Base-by-base conservation (phyloP, 2,888 invertebrate genomes). In the Acanthosepion lycidas region DNA sequence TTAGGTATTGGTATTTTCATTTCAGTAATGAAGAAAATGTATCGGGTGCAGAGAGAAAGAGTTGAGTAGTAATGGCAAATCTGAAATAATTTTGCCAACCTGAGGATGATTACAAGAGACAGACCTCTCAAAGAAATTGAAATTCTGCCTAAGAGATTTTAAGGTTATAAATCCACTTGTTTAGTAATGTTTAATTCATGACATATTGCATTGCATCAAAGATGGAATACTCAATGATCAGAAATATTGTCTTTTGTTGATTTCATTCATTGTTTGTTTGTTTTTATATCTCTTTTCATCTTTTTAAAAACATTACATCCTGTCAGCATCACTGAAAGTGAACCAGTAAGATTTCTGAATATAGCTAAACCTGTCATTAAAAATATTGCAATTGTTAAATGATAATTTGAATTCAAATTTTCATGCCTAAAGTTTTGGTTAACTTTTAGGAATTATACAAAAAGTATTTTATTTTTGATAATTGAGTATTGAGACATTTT, bases 71-170 rank as follows among this genome's bases (percentile, higher is more conserved):
- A 59, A 59, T 59, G 59, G 59, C 5, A 59, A 59, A 78, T 78
- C 78, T 33, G 78, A 78, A 78, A 78, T 78, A 78, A 78, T 78
- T 78, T 78, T 78, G n/a, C 78, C 78, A 78, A 78, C 78, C 78
- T 78, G 78, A 78, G 78, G 78, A 78, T 78, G 78, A 78, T 78
- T 78, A 78, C 12, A 78, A 78, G n/a, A n/a, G 78, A 78, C 78
- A 78, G 78, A 78, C n/a, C 78, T 78, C 78, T 78, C 78, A 78
- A 78, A 78, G 78, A 78, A 78, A 78, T 78, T 78, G 78, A 78
- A 78, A 78, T 78, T 33, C n/a, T 78, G 78, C 78, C 78, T n/a
- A 12, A n/a, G 78, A 78, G 78, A 78, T 78, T 78, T 78, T 33
- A n/a, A 78, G n/a, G n/a, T 33, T 78, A 78, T 78, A 78, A 78